These are phyloP conservation scores for Rhopilema esculentum DNA, from an alignment of 30 jellyfish, hydroid and myxozoan genomes.

Conservation along the genomic window DNA sequence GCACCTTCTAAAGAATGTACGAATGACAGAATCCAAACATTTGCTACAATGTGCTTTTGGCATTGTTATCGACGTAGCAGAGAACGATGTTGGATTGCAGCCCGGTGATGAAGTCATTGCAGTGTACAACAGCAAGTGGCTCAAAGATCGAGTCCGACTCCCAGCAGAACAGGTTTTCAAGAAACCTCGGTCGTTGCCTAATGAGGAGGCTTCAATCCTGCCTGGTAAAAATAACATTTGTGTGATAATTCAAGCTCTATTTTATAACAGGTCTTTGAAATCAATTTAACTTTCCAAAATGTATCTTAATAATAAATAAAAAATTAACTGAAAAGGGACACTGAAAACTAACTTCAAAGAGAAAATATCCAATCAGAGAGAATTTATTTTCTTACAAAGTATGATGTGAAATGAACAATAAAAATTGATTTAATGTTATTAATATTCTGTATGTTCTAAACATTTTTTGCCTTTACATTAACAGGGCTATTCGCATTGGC, in stretches of 20 bases:
- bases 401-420: too few relatives aligned
- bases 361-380: too few relatives aligned
- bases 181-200: slow-evolving; percentile 14
- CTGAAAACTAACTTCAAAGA: too few relatives aligned
- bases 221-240: neutral
- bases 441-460: too few relatives aligned
- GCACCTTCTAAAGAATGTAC: slow-evolving; percentile 41
- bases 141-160: slow-evolving; percentile 15
- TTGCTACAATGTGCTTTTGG: slow-evolving; percentile 55
- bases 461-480: too few relatives aligned
- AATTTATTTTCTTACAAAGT: too few relatives aligned
- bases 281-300: too few relatives aligned
- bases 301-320: too few relatives aligned
- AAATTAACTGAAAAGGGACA: too few relatives aligned
- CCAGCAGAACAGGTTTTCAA: slow-evolving; percentile 16
- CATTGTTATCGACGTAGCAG: neutral
- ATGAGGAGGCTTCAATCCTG: slow-evolving; percentile 10
- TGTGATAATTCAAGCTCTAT: neutral
- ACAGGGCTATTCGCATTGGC: slow-evolving; percentile 40
- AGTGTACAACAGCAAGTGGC: slow-evolving; percentile 58
- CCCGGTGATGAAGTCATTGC: slow-evolving; percentile 60
- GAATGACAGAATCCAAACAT: neutral
- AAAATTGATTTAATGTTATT: too few relatives aligned
- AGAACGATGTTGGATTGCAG: neutral
- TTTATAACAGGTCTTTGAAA: neutral